A percentile compares a stretch with the other conserved stretches of the same genome.
Evolutionary conservation across 2,113 vertebrate genomes (phyloP).

Genomic region (Oryctolagus cuniculus): DNA sequence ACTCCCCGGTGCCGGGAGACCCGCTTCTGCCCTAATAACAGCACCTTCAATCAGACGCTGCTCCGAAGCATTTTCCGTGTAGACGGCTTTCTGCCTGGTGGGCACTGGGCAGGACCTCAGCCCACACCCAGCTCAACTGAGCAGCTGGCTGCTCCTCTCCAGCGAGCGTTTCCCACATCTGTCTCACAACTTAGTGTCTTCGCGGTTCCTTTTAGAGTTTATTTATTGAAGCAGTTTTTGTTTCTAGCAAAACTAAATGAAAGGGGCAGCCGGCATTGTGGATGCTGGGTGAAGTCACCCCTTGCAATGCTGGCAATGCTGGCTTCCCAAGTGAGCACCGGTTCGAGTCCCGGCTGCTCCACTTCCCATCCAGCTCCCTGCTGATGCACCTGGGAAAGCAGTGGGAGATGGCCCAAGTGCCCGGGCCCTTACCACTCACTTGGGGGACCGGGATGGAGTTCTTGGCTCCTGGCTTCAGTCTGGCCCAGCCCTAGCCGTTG

Average conservation of each 20-base stretch:
- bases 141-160: not conserved
- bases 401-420: too few relatives aligned
- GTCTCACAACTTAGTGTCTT: not conserved
- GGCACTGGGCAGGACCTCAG: fast-evolving
- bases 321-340: too few relatives aligned
- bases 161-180: not conserved
- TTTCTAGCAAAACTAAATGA: not conserved
- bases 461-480: too few relatives aligned
- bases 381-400: too few relatives aligned
- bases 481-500: too few relatives aligned
- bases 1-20: fast-evolving
- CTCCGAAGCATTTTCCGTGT: not conserved
- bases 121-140: not conserved
- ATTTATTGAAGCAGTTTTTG: not conserved
- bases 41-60: not conserved
- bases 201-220: not conserved
- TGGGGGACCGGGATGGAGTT: too few relatives aligned
- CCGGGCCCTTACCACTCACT: too few relatives aligned
- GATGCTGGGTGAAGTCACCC: too few relatives aligned
- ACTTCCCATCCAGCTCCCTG: too few relatives aligned
- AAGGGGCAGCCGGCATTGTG: too few relatives aligned
- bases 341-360: too few relatives aligned
- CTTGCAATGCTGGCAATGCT: too few relatives aligned
- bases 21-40: not conserved
- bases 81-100: not conserved